A percentile compares a stretch with the other conserved stretches of the same genome.
Evolutionary conservation across 2,113 vertebrate genomes (phyloP).

Genomic region (Erythrocercus mccallii): DNA sequence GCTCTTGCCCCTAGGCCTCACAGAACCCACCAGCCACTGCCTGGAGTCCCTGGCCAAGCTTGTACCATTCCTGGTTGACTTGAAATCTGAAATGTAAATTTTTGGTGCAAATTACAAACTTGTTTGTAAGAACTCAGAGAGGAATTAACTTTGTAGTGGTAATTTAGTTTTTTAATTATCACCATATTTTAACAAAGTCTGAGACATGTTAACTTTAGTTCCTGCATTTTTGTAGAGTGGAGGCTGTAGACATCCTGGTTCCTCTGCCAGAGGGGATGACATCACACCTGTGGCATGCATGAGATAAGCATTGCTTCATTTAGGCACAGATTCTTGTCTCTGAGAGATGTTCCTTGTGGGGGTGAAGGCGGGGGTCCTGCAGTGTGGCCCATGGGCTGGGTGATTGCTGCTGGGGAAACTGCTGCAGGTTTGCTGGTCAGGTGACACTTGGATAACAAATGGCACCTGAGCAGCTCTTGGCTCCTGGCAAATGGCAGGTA

Average conservation of each 20-base stretch:
- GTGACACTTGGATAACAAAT: neutral
- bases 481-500: neutral
- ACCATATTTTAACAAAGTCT: neutral
- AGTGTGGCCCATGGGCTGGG: neutral
- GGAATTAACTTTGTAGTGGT: conserved; percentile 55
- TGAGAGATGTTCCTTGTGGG: neutral
- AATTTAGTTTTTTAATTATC: conserved; percentile 19
- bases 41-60: neutral
- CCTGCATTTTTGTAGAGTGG: neutral
- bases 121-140: conserved; percentile 53
- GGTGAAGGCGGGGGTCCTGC: neutral
- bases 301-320: conserved; percentile 9
- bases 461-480: neutral
- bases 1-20: neutral
- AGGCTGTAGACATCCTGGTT: neutral
- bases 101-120: conserved; percentile 57
- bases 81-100: conserved; percentile 55
- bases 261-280: neutral
- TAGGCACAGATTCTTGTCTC: neutral
- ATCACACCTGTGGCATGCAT: conserved; percentile 18
- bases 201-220: neutral
- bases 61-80: neutral
- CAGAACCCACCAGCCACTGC: neutral
- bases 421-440: neutral
- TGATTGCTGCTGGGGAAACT: neutral